Evolutionary conservation across 2,797 vertebrate genomes (phyloP), one percentile per base, ranked within the genome.

Genomic region (Danio choprae): DNA sequence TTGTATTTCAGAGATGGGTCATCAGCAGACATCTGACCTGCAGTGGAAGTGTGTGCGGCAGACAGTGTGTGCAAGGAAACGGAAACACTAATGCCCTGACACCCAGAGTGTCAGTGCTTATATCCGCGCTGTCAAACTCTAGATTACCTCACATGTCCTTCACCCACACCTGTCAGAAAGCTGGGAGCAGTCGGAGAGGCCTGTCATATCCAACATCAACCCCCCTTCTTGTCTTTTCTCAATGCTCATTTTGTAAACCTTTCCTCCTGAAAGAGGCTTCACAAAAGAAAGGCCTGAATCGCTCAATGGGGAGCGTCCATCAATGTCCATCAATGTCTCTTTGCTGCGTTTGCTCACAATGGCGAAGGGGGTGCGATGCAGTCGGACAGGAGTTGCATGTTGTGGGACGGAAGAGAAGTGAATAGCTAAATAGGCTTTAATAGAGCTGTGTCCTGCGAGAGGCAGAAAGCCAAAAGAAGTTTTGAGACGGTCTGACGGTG

Each of bases 241-340:
- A 77, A 62, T 18, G 22, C 74, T 71, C 50, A 71, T 82, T 78
- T 82, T 77, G 74, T 70, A 78, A 82, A 70, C 67, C 75, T 59
- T 44, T 69, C 16, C 77, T 80, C 20, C 50, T 63, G n/a, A 83
- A 83, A 80, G 63, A 60, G 29, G 22, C 50, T 18, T 64, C 58
- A 73, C 75, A 73, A 79, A 60, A 60, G 69, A 38, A 51, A 50
- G 60, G 59, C 51, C 80, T 60, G 74, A 80, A 53, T 51, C 13
- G 60, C 67, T 81, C 78, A 81, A 77, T 77, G 62, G 78, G 74
- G 74, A 77, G 56, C 70, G 68, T 79, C 70, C 75, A 84, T 84
- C 83, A 81, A 59, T 10, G 68, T 84, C 83, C 56, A 74, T 81
- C 79, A 78, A 55, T 46, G 78, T 62, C 74, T 73, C 55, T 59